Evolutionary conservation across 2,797 vertebrate genomes (phyloP).

Genomic region (Rallus crepitans): DNA sequence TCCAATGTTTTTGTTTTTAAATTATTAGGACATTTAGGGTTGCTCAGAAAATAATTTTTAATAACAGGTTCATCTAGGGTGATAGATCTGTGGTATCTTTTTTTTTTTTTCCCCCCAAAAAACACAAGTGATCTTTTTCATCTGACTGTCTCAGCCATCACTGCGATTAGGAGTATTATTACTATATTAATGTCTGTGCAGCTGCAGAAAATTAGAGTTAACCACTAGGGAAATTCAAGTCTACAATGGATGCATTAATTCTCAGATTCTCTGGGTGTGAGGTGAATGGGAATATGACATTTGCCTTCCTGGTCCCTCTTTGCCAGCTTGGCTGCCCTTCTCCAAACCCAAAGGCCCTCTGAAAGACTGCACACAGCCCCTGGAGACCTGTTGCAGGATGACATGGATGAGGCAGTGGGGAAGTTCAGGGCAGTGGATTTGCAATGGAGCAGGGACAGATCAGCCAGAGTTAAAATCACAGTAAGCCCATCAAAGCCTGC

Average conservation of each 20-base stretch:
- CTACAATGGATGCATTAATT: slow-evolving; percentile 44
- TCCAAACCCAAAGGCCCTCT: background rate
- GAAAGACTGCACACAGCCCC: background rate
- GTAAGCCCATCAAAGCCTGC: background rate
- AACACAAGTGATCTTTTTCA: slow-evolving; percentile 24
- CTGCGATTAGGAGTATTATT: slow-evolving; percentile 56
- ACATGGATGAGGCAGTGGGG: accelerated
- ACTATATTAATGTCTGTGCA: slow-evolving; percentile 51
- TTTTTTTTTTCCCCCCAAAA: background rate
- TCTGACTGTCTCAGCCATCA: slow-evolving; percentile 22
- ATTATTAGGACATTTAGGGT: background rate
- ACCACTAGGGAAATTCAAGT: slow-evolving; percentile 50
- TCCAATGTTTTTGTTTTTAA: background rate
- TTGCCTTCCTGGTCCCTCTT: background rate
- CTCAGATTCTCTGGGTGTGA: slow-evolving; percentile 28
- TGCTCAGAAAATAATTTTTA: background rate
- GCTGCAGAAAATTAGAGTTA: slow-evolving; percentile 72
- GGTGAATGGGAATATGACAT: background rate
- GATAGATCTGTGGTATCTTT: background rate
- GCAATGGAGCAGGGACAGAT: background rate
- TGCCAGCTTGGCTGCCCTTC: background rate
- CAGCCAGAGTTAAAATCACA: background rate
- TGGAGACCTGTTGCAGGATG: background rate
- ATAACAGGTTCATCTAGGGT: background rate
- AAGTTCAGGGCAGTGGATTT: background rate